Conservation (phyloP, 2,888 invertebrate species). For the Epistrophe eligans region DNA sequence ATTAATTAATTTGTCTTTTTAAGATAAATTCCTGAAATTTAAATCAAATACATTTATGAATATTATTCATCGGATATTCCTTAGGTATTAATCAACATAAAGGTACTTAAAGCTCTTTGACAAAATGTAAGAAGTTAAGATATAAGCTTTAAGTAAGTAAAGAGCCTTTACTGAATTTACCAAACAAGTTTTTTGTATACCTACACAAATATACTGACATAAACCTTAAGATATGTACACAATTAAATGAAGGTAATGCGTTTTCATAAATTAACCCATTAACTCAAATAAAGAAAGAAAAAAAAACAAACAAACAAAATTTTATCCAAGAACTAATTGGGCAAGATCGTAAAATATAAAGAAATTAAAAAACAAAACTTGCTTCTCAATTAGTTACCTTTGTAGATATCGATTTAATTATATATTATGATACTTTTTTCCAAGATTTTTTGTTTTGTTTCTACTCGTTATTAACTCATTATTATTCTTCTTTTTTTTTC, state of each 20-base stretch:
- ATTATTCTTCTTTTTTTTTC: constrained; percentile 17
- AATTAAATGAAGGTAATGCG: neutral
- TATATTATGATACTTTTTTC: neutral
- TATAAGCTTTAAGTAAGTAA: neutral
- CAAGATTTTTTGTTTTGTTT: neutral
- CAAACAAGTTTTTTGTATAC: neutral
- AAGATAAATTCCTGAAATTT: too few species aligned
- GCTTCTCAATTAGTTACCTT: neutral
- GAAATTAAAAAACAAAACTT: neutral
- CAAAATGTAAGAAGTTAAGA: too few species aligned
- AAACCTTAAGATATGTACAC: neutral
- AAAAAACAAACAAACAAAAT: neutral
- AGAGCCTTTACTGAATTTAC: neutral
- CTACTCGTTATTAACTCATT: constrained; percentile 15
- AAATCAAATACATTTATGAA: too few species aligned
- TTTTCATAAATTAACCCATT: constrained; percentile 1
- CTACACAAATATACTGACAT: neutral
- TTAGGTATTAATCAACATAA: too few species aligned
- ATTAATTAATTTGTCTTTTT: too few species aligned
- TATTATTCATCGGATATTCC: too few species aligned
- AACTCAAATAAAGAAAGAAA: neutral
- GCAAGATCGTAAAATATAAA: neutral
- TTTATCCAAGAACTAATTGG: neutral
- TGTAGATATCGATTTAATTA: constrained; percentile 6
- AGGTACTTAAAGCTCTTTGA: too few species aligned